A percentile compares a stretch with the other conserved stretches of the same genome.
Conservation (phyloP, 2,888 invertebrate genomes). For the Lamellibrachia columna region DNA sequence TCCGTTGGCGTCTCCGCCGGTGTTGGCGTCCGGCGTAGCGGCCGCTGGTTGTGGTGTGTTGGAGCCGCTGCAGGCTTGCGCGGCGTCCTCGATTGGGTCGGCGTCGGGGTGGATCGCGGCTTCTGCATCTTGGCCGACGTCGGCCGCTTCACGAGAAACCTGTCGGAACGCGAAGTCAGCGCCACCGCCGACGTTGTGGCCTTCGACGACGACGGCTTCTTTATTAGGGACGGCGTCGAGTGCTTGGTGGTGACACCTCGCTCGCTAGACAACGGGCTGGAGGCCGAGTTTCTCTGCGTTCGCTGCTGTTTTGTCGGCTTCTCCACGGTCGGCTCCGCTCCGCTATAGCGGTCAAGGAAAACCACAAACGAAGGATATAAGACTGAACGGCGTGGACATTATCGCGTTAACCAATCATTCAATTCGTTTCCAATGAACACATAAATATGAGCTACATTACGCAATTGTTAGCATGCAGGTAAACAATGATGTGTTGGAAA, state of each 20-base stretch:
- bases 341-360: not conserved
- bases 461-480: no score
- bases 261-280: not conserved
- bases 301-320: not conserved
- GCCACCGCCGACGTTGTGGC: not conserved
- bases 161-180: not conserved
- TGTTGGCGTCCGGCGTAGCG: not conserved
- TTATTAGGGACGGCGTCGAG: not conserved
- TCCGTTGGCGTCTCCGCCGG: not conserved
- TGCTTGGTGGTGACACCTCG: not conserved
- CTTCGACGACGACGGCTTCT: not conserved
- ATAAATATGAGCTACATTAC: no score
- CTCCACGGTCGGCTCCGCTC: not conserved
- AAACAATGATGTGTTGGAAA: no score
- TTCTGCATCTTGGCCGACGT: not conserved
- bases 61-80: not conserved
- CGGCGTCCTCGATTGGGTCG: not conserved
- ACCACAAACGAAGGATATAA: not conserved
- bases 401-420: not conserved
- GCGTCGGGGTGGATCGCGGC: not conserved
- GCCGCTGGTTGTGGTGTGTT: not conserved
- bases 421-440: not conserved
- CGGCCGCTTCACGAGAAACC: not conserved
- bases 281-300: not conserved
- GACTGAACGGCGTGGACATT: not conserved